Evolutionary conservation across 2,113 vertebrate genomes (phyloP).

Genomic region (Corythoichthys intestinalis): DNA sequence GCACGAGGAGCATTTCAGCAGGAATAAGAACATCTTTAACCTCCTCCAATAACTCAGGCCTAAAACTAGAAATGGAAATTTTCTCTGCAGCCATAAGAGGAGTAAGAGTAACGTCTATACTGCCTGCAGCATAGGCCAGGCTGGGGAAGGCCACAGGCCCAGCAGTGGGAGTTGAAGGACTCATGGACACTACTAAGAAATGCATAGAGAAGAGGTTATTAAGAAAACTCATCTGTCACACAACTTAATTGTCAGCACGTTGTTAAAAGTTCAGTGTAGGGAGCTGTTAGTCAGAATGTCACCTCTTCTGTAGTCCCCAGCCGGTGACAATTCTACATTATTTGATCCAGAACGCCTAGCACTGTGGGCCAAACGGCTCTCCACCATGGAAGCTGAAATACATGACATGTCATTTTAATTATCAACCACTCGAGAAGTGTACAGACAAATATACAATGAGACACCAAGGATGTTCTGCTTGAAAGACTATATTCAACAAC

Average conservation of each 20-base stretch:
- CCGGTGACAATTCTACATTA: constrained; percentile 56
- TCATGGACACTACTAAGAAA: constrained; percentile 48
- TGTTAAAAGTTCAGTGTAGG: background rate
- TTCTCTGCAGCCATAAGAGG: constrained; percentile 80
- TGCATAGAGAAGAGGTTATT: constrained; percentile 5
- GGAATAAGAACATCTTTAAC: constrained; percentile 95
- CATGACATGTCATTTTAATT: constrained; percentile 45
- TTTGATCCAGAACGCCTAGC: constrained; percentile 47
- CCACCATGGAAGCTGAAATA: constrained; percentile 66
- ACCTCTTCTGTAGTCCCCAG: constrained; percentile 77
- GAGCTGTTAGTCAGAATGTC: constrained; percentile 5
- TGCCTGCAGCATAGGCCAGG: constrained; percentile 48
- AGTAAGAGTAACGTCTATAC: constrained; percentile 62
- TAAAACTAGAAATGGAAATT: constrained; percentile 79
- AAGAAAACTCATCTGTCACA: background rate
- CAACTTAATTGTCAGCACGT: background rate
- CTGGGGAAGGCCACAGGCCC: constrained; percentile 39
- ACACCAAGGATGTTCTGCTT: constrained; percentile 47
- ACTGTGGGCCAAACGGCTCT: constrained; percentile 57
- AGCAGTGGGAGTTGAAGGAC: constrained; percentile 11
- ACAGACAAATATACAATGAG: constrained; percentile 9
- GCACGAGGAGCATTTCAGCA: constrained; percentile 77
- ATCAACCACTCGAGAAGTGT: constrained; percentile 33
- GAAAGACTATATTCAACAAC: constrained; percentile 30
- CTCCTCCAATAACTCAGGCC: constrained; percentile 81